These are phyloP conservation scores for Spodoptera littoralis DNA, from an alignment of 2,888 invertebrate genomes.

Conservation along the genomic window DNA sequence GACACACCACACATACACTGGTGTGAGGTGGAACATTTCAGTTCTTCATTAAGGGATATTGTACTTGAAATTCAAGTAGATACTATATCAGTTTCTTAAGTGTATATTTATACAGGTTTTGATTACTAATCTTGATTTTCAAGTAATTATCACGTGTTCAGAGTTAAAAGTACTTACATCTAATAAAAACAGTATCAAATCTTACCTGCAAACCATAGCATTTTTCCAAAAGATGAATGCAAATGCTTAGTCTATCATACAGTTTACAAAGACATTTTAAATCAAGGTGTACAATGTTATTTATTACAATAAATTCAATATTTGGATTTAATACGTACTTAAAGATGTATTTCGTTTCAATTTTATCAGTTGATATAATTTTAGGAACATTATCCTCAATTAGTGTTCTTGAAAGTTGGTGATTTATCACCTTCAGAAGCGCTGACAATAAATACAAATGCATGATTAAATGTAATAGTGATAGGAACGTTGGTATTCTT, in stretches of 20 bases:
- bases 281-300: conserved; percentile 33
- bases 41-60: too few relatives aligned
- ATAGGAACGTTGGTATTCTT: conserved; percentile 67
- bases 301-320: conserved; percentile 32
- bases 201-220: conserved; percentile 59
- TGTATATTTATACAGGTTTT: too few relatives aligned
- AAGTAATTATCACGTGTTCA: too few relatives aligned
- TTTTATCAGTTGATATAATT: conserved; percentile 7
- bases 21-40: too few relatives aligned
- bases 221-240: conserved; percentile 69
- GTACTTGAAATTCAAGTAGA: too few relatives aligned
- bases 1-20: too few relatives aligned
- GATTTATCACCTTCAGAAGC: conserved; percentile 58
- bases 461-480: conserved; percentile 64
- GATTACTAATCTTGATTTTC: too few relatives aligned
- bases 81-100: too few relatives aligned
- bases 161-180: too few relatives aligned
- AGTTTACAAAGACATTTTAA: conserved; percentile 67
- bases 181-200: background rate
- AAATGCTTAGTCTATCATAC: conserved; percentile 70
- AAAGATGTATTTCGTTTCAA: background rate
- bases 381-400: conserved; percentile 10
- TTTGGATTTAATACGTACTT: conserved; percentile 35
- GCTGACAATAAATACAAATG: conserved; percentile 67
- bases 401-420: conserved; percentile 25